Conservation (phyloP, 2,888 invertebrate genomes). For the Melikaiella ostensackeni region DNA sequence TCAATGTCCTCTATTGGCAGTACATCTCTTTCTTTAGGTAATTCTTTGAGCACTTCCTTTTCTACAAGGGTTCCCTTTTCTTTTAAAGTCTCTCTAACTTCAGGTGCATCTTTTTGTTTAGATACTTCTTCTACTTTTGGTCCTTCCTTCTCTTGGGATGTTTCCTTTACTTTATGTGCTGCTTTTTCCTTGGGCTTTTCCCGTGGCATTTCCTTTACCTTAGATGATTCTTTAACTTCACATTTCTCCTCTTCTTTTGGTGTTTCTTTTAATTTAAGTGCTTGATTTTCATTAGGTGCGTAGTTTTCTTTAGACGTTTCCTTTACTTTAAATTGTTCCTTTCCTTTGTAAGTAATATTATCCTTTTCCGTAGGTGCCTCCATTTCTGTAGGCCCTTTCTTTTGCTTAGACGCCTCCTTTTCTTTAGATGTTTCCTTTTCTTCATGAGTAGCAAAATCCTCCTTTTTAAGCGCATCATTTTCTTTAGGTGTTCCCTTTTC, state of each 20-base stretch:
- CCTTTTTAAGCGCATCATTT: conserved; percentile 12
- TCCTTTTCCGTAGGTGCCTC: not conserved
- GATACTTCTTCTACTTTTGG: not conserved
- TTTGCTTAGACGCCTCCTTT: conserved; percentile 30
- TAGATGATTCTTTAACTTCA: too few species aligned
- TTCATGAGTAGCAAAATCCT: not conserved
- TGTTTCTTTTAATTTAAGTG: not conserved
- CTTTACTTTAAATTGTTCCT: not conserved
- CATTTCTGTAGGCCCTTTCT: not conserved
- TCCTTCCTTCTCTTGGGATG: conserved; percentile 30
- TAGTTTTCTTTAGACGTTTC: not conserved
- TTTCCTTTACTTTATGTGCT: conserved; percentile 20
- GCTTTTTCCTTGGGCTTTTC: not conserved
- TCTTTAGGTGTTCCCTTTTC: conserved; percentile 24
- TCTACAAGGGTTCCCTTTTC: not conserved
- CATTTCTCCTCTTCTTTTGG: not conserved
- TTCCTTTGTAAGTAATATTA: not conserved
- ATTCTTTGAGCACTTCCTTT: not conserved
- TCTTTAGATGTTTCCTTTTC: conserved; percentile 20
- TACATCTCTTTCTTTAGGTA: not conserved
- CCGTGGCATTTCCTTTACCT: too few species aligned
- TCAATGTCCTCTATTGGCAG: not conserved
- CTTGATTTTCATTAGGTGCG: not conserved
- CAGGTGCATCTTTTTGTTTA: conserved; percentile 32
- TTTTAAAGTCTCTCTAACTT: conserved; percentile 45